Evolutionary conservation across 2,888 invertebrate species (phyloP).

Genomic region (Carabus problematicus): DNA sequence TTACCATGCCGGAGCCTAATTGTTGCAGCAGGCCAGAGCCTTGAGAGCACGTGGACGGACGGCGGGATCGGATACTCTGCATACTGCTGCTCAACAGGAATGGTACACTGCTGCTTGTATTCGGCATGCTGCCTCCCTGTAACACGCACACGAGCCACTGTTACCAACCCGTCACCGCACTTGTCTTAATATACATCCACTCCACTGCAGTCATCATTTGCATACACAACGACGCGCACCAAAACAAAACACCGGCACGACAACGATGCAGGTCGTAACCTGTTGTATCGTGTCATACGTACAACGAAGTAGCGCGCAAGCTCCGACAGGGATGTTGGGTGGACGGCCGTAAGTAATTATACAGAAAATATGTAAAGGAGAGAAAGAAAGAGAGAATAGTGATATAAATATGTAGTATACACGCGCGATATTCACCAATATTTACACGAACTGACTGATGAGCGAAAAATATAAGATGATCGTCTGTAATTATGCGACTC

Average conservation of each 20-base stretch:
- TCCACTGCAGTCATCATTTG: background rate
- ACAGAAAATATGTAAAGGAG: no score
- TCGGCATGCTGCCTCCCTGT: conserved; percentile 89
- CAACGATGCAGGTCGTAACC: no score
- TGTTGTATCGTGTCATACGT: no score
- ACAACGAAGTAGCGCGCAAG: no score
- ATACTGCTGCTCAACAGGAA: conserved; percentile 82
- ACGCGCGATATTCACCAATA: no score
- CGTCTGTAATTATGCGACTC: no score
- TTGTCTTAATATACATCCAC: background rate
- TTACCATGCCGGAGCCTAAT: conserved; percentile 93
- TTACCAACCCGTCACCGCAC: conserved; percentile 7
- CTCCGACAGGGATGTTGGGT: no score
- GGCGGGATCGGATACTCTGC: conserved; percentile 77
- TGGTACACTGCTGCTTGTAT: conserved; percentile 87
- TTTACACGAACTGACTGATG: no score
- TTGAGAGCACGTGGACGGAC: conserved; percentile 75
- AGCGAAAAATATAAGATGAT: no score
- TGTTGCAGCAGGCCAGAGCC: conserved; percentile 81
- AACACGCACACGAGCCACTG: conserved; percentile 26
- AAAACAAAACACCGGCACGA: background rate
- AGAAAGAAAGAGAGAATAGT: no score
- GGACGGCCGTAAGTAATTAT: no score
- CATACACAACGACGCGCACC: background rate
- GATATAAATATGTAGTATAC: no score